phyloP scores from a whole-genome alignment of 2,113 vertebrate genomes.

The Caranx melampygus region DNA sequence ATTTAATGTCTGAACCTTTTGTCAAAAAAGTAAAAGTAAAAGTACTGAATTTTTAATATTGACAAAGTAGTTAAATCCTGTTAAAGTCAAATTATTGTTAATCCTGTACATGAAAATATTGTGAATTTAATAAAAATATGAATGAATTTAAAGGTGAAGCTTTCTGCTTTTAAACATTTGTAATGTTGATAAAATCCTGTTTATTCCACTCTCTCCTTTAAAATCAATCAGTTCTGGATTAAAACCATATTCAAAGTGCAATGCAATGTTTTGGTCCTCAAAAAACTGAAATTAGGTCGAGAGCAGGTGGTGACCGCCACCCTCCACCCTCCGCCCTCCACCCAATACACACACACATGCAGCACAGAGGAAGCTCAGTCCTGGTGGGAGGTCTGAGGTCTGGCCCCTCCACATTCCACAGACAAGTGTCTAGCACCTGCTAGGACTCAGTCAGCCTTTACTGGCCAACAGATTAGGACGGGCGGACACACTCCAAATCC shows the following conservation, averaged over 20 bases:
- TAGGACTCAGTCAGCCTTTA: conserved; percentile 74
- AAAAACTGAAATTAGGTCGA: conserved; percentile 66
- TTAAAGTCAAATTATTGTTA: too few species aligned
- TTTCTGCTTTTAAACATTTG: neutral
- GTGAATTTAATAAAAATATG: neutral
- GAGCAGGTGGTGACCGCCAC: conserved; percentile 77
- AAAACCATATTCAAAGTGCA: neutral
- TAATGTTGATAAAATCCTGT: neutral
- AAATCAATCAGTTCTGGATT: conserved; percentile 14
- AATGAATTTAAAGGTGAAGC: neutral
- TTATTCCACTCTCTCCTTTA: conserved; percentile 5
- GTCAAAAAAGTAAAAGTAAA: too few species aligned
- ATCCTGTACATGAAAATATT: neutral
- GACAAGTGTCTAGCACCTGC: conserved; percentile 82
- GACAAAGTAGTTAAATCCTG: too few species aligned
- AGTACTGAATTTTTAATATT: too few species aligned
- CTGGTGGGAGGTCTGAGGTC: conserved; percentile 81
- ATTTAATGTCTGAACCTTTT: too few species aligned
- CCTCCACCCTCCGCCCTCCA: conserved; percentile 48
- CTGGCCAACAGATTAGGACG: conserved; percentile 74
- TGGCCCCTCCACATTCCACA: conserved; percentile 78
- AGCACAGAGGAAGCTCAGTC: conserved; percentile 65
- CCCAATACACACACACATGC: conserved; percentile 31
- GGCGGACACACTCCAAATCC: conserved; percentile 75
- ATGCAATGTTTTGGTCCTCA: conserved; percentile 61